Percentiles rank a stretch among this genome's conserved stretches.
Evolutionary conservation across 2,797 vertebrate species (phyloP).

Genomic region (Lagodon rhomboides): DNA sequence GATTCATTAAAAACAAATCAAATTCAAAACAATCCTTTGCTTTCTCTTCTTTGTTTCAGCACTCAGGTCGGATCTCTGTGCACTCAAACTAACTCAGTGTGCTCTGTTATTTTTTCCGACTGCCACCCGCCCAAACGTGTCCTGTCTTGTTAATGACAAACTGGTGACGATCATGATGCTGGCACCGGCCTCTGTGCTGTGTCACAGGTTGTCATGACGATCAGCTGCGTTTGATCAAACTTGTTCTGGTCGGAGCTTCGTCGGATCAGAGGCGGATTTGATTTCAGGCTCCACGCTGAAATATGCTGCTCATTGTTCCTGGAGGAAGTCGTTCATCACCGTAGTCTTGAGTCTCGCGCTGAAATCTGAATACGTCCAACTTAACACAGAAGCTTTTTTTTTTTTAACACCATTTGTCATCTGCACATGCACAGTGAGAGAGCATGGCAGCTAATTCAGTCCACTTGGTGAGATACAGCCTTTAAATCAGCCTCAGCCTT

Average conservation of each 20-base stretch:
- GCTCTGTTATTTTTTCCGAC: background rate
- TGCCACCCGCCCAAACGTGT: slow-evolving; percentile 9
- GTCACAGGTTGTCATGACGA: background rate
- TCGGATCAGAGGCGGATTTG: background rate
- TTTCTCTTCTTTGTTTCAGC: background rate
- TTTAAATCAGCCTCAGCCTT: slow-evolving; percentile 16
- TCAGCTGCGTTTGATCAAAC: slow-evolving; percentile 25
- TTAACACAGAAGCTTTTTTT: background rate
- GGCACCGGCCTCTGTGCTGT: background rate
- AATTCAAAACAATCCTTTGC: too few relatives aligned
- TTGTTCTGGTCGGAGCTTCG: slow-evolving; percentile 6
- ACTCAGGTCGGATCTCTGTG: background rate
- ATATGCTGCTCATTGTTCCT: background rate
- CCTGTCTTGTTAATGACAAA: slow-evolving; percentile 29
- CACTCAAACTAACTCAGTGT: background rate
- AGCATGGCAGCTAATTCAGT: slow-evolving; percentile 35
- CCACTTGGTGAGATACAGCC: background rate
- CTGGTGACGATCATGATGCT: slow-evolving; percentile 24
- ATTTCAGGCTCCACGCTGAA: background rate
- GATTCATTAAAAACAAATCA: too few relatives aligned
- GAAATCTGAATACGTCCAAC: background rate
- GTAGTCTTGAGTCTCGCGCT: background rate
- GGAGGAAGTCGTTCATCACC: background rate
- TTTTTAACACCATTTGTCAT: slow-evolving; percentile 5
- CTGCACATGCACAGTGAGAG: slow-evolving; percentile 20